A percentile compares a stretch with the other conserved stretches of the same genome.
phyloP scores from a whole-genome alignment of 2,888 invertebrate genomes.

The Gasteruption jaculator region DNA sequence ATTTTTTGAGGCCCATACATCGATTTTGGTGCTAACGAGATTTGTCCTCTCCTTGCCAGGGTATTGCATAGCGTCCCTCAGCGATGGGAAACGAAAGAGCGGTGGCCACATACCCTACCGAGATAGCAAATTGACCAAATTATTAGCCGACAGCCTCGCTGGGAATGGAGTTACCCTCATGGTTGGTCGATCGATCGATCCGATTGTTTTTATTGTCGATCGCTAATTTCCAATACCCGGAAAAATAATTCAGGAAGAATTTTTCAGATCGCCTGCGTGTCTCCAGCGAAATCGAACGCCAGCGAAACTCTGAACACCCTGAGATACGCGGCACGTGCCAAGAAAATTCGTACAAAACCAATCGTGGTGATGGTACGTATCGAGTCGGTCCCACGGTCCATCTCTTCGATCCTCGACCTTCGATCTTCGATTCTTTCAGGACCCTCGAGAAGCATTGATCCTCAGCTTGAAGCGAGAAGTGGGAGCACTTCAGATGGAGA shows the following conservation, averaged over 20 bases:
- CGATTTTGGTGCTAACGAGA: too few species aligned
- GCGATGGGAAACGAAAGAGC: constrained; percentile 74
- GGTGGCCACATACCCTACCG: constrained; percentile 88
- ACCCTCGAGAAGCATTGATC: constrained; percentile 88
- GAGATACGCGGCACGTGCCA: constrained; percentile 87
- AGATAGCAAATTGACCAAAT: constrained; percentile 90
- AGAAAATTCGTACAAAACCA: constrained; percentile 89
- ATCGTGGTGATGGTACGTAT: constrained; percentile 82
- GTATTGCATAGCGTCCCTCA: constrained; percentile 90
- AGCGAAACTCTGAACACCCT: constrained; percentile 88
- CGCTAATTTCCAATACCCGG: too few species aligned
- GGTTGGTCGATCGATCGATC: constrained; percentile 56
- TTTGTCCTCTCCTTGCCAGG: constrained; percentile 56
- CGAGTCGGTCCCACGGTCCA: background rate
- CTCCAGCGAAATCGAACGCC: constrained; percentile 80
- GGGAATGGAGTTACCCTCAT: constrained; percentile 93
- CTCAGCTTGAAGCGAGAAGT: constrained; percentile 85
- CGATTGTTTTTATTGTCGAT: too few species aligned
- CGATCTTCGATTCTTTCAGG: constrained; percentile 55
- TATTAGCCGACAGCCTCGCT: constrained; percentile 87
- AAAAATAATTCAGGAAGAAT: too few species aligned
- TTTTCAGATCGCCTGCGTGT: constrained; percentile 86
- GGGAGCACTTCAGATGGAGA: constrained; percentile 78
- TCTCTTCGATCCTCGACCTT: background rate
- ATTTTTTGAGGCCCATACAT: background rate